phyloP scores from a whole-genome alignment of 2,888 invertebrate species.

The Mantis religiosa region DNA sequence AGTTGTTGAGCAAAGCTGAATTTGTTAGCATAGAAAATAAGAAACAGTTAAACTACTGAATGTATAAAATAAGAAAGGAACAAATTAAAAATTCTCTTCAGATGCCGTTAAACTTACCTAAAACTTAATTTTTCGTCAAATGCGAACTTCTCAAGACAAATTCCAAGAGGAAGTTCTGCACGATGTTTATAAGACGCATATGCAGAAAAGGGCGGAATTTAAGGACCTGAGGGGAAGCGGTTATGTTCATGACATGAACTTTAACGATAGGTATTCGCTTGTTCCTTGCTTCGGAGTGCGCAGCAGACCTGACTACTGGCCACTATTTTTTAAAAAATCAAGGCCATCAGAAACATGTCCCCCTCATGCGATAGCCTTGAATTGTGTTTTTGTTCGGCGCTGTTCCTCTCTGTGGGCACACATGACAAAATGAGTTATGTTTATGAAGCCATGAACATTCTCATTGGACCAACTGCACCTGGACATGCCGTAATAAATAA shows the following conservation, averaged over 20 bases:
- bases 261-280: background rate
- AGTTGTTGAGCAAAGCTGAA: too few relatives aligned
- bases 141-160: too few relatives aligned
- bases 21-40: too few relatives aligned
- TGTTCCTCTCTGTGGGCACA: background rate
- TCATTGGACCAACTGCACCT: background rate
- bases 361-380: background rate
- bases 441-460: background rate
- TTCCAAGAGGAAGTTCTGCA: too few relatives aligned
- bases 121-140: too few relatives aligned
- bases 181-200: background rate
- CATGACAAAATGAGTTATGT: background rate
- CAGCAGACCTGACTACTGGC: background rate
- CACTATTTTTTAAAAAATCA: background rate
- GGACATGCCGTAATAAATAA: background rate
- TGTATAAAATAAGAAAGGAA: too few relatives aligned
- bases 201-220: background rate
- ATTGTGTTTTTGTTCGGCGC: background rate
- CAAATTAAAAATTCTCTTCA: too few relatives aligned
- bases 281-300: background rate
- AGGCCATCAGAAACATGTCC: background rate
- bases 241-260: background rate
- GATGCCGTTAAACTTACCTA: too few relatives aligned
- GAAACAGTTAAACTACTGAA: too few relatives aligned
- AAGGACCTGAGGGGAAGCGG: too few relatives aligned